Evolutionary conservation across 2,888 invertebrate species (phyloP).

Genomic region (Acheta domesticus): DNA sequence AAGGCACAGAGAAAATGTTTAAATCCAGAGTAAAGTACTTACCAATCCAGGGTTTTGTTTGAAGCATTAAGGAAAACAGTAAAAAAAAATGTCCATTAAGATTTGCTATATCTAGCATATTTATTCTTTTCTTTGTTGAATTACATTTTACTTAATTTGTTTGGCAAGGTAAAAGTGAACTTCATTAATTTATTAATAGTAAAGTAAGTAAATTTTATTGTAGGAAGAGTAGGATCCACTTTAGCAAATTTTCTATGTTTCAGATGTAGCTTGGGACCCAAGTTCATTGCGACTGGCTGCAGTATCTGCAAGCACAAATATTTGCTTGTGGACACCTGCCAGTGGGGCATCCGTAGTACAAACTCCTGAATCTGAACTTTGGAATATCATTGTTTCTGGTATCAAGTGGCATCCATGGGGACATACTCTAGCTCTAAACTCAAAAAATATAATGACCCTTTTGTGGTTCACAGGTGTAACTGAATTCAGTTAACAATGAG

Average conservation of each 20-base stretch:
- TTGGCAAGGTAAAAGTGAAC: no score
- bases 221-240: not conserved
- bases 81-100: no score
- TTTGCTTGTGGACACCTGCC: not conserved
- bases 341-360: not conserved
- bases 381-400: not conserved
- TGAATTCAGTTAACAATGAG: no score
- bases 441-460: not conserved
- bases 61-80: no score
- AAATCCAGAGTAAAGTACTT: no score
- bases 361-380: not conserved
- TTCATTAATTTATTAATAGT: no score
- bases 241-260: not conserved
- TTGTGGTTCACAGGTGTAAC: not conserved
- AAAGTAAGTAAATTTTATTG: no score
- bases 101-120: no score
- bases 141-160: no score
- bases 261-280: constrained; percentile 4
- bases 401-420: not conserved
- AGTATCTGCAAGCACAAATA: not conserved
- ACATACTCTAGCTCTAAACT: not conserved
- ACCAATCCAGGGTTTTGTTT: no score
- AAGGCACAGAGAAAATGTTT: no score
- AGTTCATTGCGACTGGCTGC: not conserved
- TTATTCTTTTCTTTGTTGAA: no score